Evolutionary conservation across 2,888 invertebrate species (phyloP), one percentile per base, ranked within the genome.

Genomic region (Hypselothyrea guttata): DNA sequence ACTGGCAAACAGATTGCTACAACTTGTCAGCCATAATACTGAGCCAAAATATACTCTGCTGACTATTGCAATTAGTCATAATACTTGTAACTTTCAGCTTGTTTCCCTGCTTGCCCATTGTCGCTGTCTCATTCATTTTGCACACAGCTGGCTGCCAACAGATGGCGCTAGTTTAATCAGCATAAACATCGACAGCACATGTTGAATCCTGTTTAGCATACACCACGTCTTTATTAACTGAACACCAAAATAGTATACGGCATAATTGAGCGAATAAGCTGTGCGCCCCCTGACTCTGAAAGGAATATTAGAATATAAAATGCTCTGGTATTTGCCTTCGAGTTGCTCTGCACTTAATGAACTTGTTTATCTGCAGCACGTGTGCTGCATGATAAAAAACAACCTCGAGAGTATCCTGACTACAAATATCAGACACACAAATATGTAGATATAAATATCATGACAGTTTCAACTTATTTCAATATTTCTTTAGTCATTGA

Each of bases 341-440:
- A 28, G 38, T 33, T 42, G 27, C 45, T 47, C 13, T 44, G 46
- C 57, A 56, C 62, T 64, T 84, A 82, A 81, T 78, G 82, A 84
- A 84, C 84, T 84, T 75, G 84, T 78, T 82, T 73, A 84, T 82
- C 71, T 63, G 61, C 68, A 65, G 82, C 75, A 77, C 79, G 84
- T 84, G 84, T 46, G 51, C 60, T 31, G 84, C 65, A 79, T 82
- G 22, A 5, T 4, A 59, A 71, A 71, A 44, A 37, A 37, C 48
- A 44, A 37, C 41, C 48, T 52, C 53, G 35, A 49, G 28, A 12
- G 15, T 11, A 31, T 22, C 22, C 5, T 37, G 12, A 33, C 37
- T 15, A 45, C 12, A 31, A 16, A 51, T 22, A 31, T 15, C 48
- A 22, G 22, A 2, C 22, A 22, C 22, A 18, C 33, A 22, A 33